phyloP scores from a whole-genome alignment of 2,113 vertebrate genomes.

The Semicossyphus pulcher region DNA sequence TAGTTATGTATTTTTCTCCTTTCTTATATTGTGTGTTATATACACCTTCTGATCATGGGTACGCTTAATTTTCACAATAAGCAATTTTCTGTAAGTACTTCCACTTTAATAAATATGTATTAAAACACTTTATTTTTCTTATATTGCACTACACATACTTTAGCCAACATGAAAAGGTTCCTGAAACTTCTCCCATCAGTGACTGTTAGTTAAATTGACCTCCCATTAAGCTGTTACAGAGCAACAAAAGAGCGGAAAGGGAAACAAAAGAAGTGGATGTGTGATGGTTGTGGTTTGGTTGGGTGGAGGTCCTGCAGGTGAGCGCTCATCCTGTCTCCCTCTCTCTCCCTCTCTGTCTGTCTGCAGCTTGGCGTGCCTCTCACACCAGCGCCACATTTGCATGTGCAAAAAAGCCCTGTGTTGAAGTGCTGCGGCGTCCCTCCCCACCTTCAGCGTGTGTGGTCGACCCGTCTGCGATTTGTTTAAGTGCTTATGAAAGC shows the following conservation, averaged over 20 bases:
- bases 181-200: background rate
- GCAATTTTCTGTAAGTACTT: no score
- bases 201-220: background rate
- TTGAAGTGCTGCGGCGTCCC: conserved; percentile 33
- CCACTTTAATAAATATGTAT: no score
- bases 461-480: conserved; percentile 59
- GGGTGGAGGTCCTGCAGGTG: conserved; percentile 61
- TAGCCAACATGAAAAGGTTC: no score
- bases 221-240: background rate
- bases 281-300: conserved; percentile 7
- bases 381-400: conserved; percentile 69
- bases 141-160: no score
- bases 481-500: conserved; percentile 66
- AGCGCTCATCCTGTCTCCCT: conserved; percentile 23
- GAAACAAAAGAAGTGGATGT: conserved; percentile 22
- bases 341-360: conserved; percentile 5
- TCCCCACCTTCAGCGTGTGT: conserved; percentile 24
- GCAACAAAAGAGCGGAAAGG: conserved; percentile 46
- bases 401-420: conserved; percentile 70
- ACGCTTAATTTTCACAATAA: no score
- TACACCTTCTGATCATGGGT: no score
- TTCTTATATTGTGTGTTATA: no score
- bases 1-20: no score
- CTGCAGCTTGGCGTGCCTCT: conserved; percentile 55
- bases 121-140: no score